Conservation (phyloP, 2,888 invertebrate species). For the Drosophila nigritarsus region DNA sequence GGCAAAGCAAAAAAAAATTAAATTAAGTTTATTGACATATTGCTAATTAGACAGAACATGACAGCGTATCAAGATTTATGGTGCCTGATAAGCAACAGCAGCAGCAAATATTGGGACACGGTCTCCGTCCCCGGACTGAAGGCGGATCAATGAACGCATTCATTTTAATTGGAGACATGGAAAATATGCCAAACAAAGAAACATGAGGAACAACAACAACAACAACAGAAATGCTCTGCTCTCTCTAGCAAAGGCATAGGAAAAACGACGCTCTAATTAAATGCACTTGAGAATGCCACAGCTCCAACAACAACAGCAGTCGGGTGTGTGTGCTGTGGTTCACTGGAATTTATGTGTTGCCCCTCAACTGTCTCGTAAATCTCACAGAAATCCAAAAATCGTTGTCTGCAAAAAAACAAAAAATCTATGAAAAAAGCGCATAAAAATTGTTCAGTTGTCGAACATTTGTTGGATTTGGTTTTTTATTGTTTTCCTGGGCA, state of each 20-base stretch:
- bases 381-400: slow-evolving; percentile 55
- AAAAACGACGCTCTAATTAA: slow-evolving; percentile 71
- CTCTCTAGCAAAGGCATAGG: slow-evolving; percentile 41
- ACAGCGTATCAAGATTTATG: slow-evolving; percentile 84
- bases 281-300: slow-evolving; percentile 75
- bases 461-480: slow-evolving; percentile 61
- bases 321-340: slow-evolving; percentile 44
- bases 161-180: slow-evolving; percentile 81
- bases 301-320: slow-evolving; percentile 38
- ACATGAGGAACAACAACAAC: slow-evolving; percentile 19
- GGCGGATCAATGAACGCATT: slow-evolving; percentile 80
- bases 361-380: slow-evolving; percentile 77
- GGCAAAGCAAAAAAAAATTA: slow-evolving; percentile 62
- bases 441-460: slow-evolving; percentile 70
- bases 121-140: slow-evolving; percentile 1
- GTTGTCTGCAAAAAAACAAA: slow-evolving; percentile 39
- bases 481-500: slow-evolving; percentile 64
- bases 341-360: slow-evolving; percentile 72
- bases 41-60: slow-evolving; percentile 84
- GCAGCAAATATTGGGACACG: slow-evolving; percentile 30
- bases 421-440: slow-evolving; percentile 62
- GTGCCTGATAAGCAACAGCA: slow-evolving; percentile 71
- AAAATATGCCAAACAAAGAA: slow-evolving; percentile 77
- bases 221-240: slow-evolving; percentile 24
- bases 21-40: slow-evolving; percentile 84